These are phyloP conservation scores for Alectura lathami DNA, from an alignment of 2,113 vertebrate species.

Conservation along the genomic window DNA sequence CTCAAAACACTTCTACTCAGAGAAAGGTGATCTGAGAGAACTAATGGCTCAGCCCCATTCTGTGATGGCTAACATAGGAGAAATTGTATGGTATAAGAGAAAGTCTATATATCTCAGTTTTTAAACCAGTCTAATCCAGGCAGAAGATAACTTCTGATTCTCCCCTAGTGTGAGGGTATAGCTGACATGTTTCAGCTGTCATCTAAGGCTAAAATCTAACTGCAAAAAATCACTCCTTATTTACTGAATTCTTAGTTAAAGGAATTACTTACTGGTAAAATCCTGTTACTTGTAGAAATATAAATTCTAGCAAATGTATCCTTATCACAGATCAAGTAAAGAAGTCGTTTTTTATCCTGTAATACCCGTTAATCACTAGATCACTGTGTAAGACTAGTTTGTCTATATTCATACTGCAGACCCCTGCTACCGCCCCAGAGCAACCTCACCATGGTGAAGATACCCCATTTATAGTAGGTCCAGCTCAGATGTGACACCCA, in stretches of 20 bases:
- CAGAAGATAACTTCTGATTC: not conserved
- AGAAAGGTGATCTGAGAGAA: not conserved
- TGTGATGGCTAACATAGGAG: not conserved
- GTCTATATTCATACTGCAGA: not conserved
- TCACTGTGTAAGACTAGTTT: not conserved
- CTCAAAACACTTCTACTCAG: not conserved
- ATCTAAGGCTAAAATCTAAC: not conserved
- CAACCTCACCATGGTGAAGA: not conserved
- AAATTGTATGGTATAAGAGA: not conserved
- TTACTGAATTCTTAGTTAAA: not conserved
- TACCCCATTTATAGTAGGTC: not conserved
- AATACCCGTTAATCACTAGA: not conserved
- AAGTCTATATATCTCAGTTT: not conserved
- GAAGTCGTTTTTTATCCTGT: too few relatives aligned
- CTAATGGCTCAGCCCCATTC: not conserved
- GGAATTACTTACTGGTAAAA: not conserved
- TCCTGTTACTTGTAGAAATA: not conserved
- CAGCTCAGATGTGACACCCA: not conserved
- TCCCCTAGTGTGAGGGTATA: not conserved
- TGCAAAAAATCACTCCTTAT: not conserved
- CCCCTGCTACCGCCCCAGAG: not conserved
- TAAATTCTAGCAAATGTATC: not conserved
- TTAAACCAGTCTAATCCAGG: not conserved
- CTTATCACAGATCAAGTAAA: too few relatives aligned
- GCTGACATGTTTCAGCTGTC: not conserved